Percentiles rank a stretch among this genome's conserved stretches.
Evolutionary conservation across 2,113 vertebrate species (phyloP).

Genomic region (Caretta caretta): DNA sequence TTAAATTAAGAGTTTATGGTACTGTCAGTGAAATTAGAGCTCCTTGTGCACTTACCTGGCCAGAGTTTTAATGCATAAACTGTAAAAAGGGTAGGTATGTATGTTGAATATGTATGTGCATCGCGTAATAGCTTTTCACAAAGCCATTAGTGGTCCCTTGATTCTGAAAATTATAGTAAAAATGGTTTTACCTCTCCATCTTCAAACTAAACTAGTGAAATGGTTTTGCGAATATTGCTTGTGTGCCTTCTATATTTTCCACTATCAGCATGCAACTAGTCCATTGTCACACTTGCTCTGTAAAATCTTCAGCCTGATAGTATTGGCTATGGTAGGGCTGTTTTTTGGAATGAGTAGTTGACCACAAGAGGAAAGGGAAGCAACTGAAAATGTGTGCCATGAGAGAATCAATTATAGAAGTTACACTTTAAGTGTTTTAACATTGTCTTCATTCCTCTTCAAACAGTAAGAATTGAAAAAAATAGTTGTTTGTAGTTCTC

Average conservation of each 20-base stretch:
- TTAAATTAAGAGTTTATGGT: not conserved
- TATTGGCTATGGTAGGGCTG: not conserved
- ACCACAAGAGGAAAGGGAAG: not conserved
- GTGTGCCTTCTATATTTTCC: not conserved
- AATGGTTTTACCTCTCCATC: not conserved
- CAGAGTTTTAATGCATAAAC: not conserved
- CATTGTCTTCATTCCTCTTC: no score
- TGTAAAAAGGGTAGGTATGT: not conserved
- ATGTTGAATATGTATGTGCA: not conserved
- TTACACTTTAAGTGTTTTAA: not conserved
- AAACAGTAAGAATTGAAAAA: no score
- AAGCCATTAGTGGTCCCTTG: not conserved
- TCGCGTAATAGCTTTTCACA: not conserved
- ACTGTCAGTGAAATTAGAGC: not conserved
- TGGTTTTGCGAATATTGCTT: not conserved
- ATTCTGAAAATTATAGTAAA: not conserved
- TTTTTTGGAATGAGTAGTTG: not conserved
- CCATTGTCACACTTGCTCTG: not conserved
- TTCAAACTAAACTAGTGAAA: not conserved
- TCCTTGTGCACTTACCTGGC: not conserved
- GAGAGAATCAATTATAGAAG: not conserved
- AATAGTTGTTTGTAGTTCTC: not conserved
- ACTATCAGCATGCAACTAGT: not conserved
- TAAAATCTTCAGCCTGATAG: not conserved
- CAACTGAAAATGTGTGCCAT: not conserved